Percentiles rank a stretch among this genome's conserved stretches.
These are phyloP conservation scores for Forbesichthys agassizii DNA, from an alignment of 2,113 vertebrate genomes.

Conservation along the genomic window DNA sequence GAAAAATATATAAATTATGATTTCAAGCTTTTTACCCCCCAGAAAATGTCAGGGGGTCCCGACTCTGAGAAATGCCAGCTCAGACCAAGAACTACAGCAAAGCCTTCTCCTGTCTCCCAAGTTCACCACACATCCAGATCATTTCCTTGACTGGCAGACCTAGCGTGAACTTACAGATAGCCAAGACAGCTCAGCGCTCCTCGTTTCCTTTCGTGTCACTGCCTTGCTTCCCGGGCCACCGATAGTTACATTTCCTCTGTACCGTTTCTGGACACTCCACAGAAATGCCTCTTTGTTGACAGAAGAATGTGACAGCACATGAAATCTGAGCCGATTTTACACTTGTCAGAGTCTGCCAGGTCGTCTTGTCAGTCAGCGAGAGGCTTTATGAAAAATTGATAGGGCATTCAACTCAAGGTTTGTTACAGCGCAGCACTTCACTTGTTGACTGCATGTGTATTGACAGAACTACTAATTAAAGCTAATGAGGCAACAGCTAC, in stretches of 20 bases:
- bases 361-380: slow-evolving; percentile 16
- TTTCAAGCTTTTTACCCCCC: too few species aligned
- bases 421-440: neutral
- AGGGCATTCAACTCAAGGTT: slow-evolving; percentile 6
- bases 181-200: slow-evolving; percentile 22
- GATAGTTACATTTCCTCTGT: slow-evolving; percentile 25
- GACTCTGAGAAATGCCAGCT: neutral
- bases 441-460: neutral
- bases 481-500: neutral
- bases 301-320: slow-evolving; percentile 17
- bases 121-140: slow-evolving; percentile 10
- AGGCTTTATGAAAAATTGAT: slow-evolving; percentile 3
- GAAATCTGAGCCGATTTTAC: slow-evolving; percentile 19
- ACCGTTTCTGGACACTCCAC: slow-evolving; percentile 25
- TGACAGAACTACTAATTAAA: neutral
- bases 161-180: slow-evolving; percentile 20
- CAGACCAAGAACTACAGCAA: neutral
- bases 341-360: slow-evolving; percentile 25
- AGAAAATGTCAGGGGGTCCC: too few species aligned
- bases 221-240: slow-evolving; percentile 25
- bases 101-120: slow-evolving; percentile 14
- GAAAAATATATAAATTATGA: too few species aligned
- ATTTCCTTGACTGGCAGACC: slow-evolving; percentile 25
- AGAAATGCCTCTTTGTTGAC: slow-evolving; percentile 23
- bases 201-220: slow-evolving; percentile 29